Evolutionary conservation across 2,888 invertebrate species (phyloP).

Genomic region (Hypercompe scribonia): DNA sequence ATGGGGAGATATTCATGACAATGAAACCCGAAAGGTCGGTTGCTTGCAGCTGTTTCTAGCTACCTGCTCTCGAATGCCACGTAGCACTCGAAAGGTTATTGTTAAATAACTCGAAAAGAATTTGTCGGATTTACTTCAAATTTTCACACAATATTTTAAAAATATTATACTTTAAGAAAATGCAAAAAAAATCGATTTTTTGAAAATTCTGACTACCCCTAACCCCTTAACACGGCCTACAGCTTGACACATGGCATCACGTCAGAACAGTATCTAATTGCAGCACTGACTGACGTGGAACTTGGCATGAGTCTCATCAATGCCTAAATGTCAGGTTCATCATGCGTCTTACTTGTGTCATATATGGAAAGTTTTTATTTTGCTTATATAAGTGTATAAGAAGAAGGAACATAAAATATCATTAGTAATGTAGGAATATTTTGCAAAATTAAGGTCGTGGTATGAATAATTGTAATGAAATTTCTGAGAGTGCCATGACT

Average conservation of each 20-base stretch:
- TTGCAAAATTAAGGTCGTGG: background rate
- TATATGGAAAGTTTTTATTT: constrained; percentile 5
- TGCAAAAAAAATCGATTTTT: no score
- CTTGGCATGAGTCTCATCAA: constrained; percentile 24
- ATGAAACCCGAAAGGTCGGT: no score
- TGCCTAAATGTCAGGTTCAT: constrained; percentile 14
- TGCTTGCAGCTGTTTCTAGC: no score
- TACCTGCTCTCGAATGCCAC: no score
- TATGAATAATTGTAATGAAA: background rate
- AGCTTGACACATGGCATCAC: constrained; percentile 40
- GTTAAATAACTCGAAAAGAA: no score
- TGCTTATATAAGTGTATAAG: background rate
- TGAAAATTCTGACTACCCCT: no score
- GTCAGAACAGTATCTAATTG: constrained; percentile 46
- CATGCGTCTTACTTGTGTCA: constrained; percentile 2
- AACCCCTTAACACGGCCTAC: constrained; percentile 39
- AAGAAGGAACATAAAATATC: background rate
- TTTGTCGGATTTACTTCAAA: no score
- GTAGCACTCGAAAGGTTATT: no score
- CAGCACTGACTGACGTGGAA: constrained; percentile 37
- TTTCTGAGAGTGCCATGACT: background rate
- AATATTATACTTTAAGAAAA: no score
- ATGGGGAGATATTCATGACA: no score
- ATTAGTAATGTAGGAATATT: background rate
- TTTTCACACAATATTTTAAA: no score